Conservation (phyloP, 2,888 invertebrate genomes). For the Cantharis rufa region DNA sequence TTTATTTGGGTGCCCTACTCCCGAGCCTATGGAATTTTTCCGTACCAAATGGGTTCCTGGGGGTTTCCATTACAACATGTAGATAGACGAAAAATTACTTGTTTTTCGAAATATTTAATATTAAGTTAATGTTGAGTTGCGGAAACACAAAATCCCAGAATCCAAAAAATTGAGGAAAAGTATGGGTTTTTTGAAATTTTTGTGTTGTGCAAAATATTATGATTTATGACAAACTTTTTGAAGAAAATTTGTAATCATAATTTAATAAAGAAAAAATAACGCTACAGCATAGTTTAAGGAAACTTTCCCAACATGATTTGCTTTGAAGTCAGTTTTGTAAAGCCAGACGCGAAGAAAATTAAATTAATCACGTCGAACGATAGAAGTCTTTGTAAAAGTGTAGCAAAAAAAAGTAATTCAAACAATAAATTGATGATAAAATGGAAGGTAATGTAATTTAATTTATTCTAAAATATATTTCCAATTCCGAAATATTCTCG, state of each 20-base stretch:
- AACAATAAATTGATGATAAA: neutral
- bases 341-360: neutral
- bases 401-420: neutral
- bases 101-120: no score
- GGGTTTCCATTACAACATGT: no score
- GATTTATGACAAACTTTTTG: neutral
- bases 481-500: neutral
- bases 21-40: no score
- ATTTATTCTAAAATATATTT: neutral
- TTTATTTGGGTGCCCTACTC: no score
- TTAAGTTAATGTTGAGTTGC: no score
- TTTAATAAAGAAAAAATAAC: neutral
- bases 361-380: neutral
- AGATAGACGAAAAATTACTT: no score
- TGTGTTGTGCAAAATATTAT: no score
- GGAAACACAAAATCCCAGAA: no score
- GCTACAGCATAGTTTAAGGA: neutral
- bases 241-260: neutral
- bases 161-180: no score
- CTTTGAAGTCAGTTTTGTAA: neutral
- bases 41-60: no score
- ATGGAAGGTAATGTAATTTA: neutral
- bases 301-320: neutral
- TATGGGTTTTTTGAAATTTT: no score
- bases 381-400: neutral